Evolutionary conservation across 2,888 invertebrate species (phyloP).

Genomic region (Strigamia crassipes): DNA sequence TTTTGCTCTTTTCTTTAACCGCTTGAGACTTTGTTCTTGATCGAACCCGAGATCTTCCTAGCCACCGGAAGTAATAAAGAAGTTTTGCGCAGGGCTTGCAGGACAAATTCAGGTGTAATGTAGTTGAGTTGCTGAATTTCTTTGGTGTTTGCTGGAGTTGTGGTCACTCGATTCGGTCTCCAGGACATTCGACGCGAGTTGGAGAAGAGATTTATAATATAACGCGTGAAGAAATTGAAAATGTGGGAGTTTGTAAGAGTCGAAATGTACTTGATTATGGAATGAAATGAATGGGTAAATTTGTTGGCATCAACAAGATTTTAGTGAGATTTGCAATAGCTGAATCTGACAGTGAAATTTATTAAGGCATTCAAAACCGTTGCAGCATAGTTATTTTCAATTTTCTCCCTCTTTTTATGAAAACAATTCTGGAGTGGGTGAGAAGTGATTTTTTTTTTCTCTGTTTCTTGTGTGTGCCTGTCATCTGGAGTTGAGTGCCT

Average conservation of each 20-base stretch:
- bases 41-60: slow-evolving; percentile 12
- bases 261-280: background rate
- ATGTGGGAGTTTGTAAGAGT: background rate
- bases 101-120: slow-evolving; percentile 38
- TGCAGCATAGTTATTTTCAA: slow-evolving; percentile 42
- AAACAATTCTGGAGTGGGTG: slow-evolving; percentile 42
- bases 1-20: background rate
- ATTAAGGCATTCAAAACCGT: slow-evolving; percentile 37
- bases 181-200: background rate
- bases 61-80: slow-evolving; percentile 37
- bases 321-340: slow-evolving; percentile 32
- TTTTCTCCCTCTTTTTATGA: slow-evolving; percentile 39
- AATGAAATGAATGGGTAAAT: background rate
- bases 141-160: background rate
- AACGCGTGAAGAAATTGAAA: background rate
- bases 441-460: slow-evolving; percentile 38
- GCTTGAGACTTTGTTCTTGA: background rate
- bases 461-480: slow-evolving; percentile 42
- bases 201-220: background rate
- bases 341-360: slow-evolving; percentile 35
- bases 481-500: slow-evolving; percentile 42
- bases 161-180: background rate
- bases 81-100: slow-evolving; percentile 28
- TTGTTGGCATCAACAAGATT: slow-evolving; percentile 40
- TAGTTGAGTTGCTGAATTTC: slow-evolving; percentile 17